Conservation (phyloP, 2,888 invertebrate species). For the Morpho helenor region DNA sequence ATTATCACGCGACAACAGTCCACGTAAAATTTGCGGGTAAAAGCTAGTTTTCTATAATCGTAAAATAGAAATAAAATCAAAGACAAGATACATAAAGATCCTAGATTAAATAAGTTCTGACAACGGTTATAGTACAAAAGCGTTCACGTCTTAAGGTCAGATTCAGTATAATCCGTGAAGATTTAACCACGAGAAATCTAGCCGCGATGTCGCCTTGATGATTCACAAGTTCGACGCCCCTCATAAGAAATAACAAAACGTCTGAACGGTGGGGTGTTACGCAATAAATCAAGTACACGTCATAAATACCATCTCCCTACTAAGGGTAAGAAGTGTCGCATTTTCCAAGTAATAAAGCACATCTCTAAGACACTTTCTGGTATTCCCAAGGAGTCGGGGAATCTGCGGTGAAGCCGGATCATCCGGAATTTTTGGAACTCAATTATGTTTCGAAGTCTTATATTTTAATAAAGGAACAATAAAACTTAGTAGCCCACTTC, state of each 20-base stretch:
- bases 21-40: too few relatives aligned
- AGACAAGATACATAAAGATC: not conserved
- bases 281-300: constrained; percentile 55
- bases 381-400: constrained; percentile 30
- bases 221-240: constrained; percentile 40
- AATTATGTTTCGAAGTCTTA: constrained; percentile 46
- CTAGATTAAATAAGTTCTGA: not conserved
- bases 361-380: constrained; percentile 46
- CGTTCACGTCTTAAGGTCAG: not conserved
- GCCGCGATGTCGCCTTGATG: constrained; percentile 14
- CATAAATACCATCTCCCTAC: constrained; percentile 53
- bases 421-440: constrained; percentile 37
- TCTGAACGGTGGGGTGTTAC: constrained; percentile 42
- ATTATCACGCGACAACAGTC: too few relatives aligned
- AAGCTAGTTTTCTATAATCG: too few relatives aligned
- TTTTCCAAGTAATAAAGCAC: constrained; percentile 58
- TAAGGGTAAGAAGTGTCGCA: constrained; percentile 55
- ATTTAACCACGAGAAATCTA: constrained; percentile 8
- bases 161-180: constrained; percentile 10
- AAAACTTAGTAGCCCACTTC: not conserved
- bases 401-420: constrained; percentile 30
- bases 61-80: too few relatives aligned
- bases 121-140: not conserved
- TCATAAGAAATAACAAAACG: constrained; percentile 54
- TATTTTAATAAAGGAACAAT: constrained; percentile 35